Base-by-base conservation (phyloP, 2,888 invertebrate species). In the Dicyrtoma fusca region DNA sequence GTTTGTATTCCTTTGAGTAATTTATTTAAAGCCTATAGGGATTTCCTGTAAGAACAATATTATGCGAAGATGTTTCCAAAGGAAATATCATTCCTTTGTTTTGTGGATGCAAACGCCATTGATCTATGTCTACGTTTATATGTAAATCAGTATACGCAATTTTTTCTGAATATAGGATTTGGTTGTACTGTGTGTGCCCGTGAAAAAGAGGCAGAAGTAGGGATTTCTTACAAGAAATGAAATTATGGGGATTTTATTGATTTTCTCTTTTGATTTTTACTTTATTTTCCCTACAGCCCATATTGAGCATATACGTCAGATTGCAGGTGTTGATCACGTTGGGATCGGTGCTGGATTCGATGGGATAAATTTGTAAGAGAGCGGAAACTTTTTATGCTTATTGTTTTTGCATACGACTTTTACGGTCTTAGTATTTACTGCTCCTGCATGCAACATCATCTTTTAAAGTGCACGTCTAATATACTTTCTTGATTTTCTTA, bases 311-410 rank as follows among this genome's bases (percentile, higher is more conserved):
- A 92, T 94, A 82, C 87, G 92, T 79, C 86, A 87, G 72, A 89
- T 94, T 77, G 91, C 91, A 6, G 94, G 94, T 72, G 89, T 93
- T 79, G 91, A 92, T 83, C 92, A 93, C 83, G 92, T 94, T 76
- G 94, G 94, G 11, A 87, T 93, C 78, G 93, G 93, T 26, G 93
- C 93, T 42, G 94, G 94, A 55, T 94, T 92, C 84, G 94, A 94
- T 82, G 92, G 93, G 81, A 93, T 94, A 84, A 92, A 92, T 88
- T 90, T 89, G 94, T 94, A 61, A 61, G 44, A 44, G 55, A 55
- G 13, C n/a, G 10, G 34, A 61, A 10, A 34, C 11, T 64, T 45
- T 21, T 49, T 42, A 23, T 45, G 45, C 44, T 64, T 49, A 21
- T 64, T 42, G 23, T 64, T 64, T 25, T 64, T 19, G 25, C 47